These are phyloP conservation scores for Halictus quadricinctus DNA, from an alignment of 2,888 invertebrate species.

Conservation along the genomic window DNA sequence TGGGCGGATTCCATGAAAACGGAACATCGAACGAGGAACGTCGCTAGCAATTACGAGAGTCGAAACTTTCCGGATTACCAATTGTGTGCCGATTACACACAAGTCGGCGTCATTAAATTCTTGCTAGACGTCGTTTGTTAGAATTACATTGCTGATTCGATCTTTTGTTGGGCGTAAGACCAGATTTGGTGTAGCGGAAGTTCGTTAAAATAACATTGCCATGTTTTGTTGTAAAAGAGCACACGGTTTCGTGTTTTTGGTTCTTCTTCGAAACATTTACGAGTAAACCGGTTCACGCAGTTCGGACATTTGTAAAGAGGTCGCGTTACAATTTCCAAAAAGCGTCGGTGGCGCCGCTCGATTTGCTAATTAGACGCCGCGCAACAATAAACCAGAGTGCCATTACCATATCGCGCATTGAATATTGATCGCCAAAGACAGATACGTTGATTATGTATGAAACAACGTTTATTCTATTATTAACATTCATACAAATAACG, in stretches of 20 bases:
- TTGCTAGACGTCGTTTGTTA: neutral
- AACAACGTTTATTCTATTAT: conserved; percentile 28
- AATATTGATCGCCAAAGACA: conserved; percentile 25
- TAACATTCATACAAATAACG: conserved; percentile 17
- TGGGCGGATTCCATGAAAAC: neutral
- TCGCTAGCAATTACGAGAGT: conserved; percentile 20
- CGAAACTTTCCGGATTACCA: conserved; percentile 4
- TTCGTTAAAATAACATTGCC: neutral
- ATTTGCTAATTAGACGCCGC: neutral
- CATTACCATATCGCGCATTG: conserved; percentile 13
- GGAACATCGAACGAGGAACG: conserved; percentile 2
- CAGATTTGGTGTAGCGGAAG: too few relatives aligned
- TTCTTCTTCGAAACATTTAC: neutral
- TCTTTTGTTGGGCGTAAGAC: neutral
- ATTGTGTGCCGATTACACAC: neutral
- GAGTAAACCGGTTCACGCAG: neutral
- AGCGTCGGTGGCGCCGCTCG: too few relatives aligned
- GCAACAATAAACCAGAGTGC: conserved; percentile 5
- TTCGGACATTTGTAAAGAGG: neutral
- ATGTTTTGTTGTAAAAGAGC: neutral
- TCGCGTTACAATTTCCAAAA: neutral
- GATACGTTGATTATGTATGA: conserved; percentile 31
- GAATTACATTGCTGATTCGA: neutral
- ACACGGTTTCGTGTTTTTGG: neutral
- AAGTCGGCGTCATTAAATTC: conserved; percentile 39